Evolutionary conservation across 2,113 vertebrate species (phyloP), one percentile per base, ranked within the genome.

Genomic region (Isichthys henryi): DNA sequence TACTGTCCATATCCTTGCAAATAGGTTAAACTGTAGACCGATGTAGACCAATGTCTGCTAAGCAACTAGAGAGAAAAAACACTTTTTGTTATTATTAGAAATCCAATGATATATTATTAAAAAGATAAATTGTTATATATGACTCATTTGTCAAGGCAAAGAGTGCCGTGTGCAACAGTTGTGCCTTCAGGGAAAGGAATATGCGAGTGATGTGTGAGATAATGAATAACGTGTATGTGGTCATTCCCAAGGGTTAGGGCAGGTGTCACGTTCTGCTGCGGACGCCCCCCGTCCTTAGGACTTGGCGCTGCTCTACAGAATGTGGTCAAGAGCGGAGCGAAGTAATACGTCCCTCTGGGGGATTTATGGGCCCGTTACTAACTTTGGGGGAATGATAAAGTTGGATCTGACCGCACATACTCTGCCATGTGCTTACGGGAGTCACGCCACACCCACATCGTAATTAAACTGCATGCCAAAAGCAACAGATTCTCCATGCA

Each of bases 341-440:
- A 88, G 82, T 82, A 80, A 43, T 88, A 90, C 46, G 80, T 88
- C n/a, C 35, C 80, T 88, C 56, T 9, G 50, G n/a, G 50, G 56
- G 50, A 88, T 90, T 88, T 88, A 90, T 90, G 90, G 19, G 50
- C 3, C 58, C 10, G 87, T 66, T 84, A 83, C 87, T 88, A 88
- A 88, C 31, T 88, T 84, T 31, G 53, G 85, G 45, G 31, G 70
- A 10, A 46, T 70, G 84, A n/a, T 52, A 86, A 89, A 88, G 39
- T 35, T 66, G 39, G 80, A 83, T 52, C 35, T 48, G 86, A 52
- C 86, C n/a, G 56, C 27, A 49, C 45, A 52, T n/a, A 27, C 49
- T 87, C 50, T 87, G 85, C 85, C 85, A 31, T 5, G 27, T 45
- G 85, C n/a, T 86, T 48, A 39, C 15, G 50, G 85, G n/a, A 35